Base-by-base conservation (phyloP, 2,113 vertebrate species). In the Phyllopteryx taeniolatus region DNA sequence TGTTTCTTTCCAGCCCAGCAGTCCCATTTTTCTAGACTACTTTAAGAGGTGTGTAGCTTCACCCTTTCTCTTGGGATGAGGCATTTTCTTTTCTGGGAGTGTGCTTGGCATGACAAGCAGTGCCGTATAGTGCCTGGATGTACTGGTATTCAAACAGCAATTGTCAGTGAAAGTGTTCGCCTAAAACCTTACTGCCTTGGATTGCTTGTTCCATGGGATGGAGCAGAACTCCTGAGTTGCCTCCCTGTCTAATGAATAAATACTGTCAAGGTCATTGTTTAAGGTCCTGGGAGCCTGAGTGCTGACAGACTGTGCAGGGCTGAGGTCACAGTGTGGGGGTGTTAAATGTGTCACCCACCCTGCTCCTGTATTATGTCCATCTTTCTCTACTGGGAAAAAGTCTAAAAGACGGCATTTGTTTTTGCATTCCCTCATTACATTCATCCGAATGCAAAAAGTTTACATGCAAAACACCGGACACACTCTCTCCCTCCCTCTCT, bases 341-440 rank as follows among this genome's bases (percentile, higher is more conserved):
- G 79, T 72, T 76, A 70, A 78, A 77, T 31, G 76, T 65, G 68
- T 74, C 75, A 67, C 43, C 73, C 67, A 27, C 6, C 51, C 49
- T 56, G 60, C 73, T 74, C 68, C 27, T 43, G 31, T 9, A 51
- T 42, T 43, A 35, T 74, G 61, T 73, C 75, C 43, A 4, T 59
- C 42, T 22, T 46, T 27, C 27, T 27, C 27, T 69, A 15, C 56
- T 14, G 14, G 62, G 53, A 22, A 19, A 49, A 31, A 6, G n/a
- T 39, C 35, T 39, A 68, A 17, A 62, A 12, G 73, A 69, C 62
- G 33, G 44, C 31, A 15, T 31, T 66, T 39, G 46, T 19, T 12
- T 27, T n/a, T 67, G 44, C 12, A 68, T 10, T 63, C 19, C 10
- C 44, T 47, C 11, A 27, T 10, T 43, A 65, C 33, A 59, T 56